Evolutionary conservation across 2,113 vertebrate genomes (phyloP).

Genomic region (Promerops cafer): DNA sequence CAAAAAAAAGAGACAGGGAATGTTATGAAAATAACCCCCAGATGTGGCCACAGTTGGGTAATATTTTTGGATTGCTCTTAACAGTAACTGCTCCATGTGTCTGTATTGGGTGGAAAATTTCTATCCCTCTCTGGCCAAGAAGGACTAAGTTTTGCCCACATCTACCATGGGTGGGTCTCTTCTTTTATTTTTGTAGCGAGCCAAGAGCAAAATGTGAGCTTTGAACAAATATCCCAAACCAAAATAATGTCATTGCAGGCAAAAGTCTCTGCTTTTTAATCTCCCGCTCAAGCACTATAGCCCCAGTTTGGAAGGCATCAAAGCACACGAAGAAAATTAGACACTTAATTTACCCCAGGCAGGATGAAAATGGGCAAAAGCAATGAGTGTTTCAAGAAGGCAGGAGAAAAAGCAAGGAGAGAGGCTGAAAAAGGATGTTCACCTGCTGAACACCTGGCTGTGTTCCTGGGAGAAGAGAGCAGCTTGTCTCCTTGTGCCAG

Average conservation of each 20-base stretch:
- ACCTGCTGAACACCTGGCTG: not conserved
- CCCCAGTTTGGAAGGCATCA: not conserved
- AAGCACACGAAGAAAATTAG: not conserved
- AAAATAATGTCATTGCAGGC: constrained; percentile 31
- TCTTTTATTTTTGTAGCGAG: constrained; percentile 48
- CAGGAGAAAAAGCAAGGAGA: not conserved
- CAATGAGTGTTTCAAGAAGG: not conserved
- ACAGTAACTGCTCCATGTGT: not conserved
- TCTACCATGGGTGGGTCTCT: constrained; percentile 39
- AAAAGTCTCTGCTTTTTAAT: constrained; percentile 20
- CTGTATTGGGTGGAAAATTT: constrained; percentile 43
- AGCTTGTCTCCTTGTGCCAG: not conserved
- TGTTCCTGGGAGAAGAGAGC: not conserved
- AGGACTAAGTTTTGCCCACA: constrained; percentile 34
- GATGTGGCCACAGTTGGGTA: not conserved
- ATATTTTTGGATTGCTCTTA: not conserved
- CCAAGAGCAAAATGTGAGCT: constrained; percentile 29
- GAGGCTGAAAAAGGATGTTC: not conserved
- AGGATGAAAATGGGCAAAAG: not conserved
- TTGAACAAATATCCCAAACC: constrained; percentile 40
- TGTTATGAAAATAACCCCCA: constrained; percentile 22
- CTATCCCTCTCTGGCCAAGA: constrained; percentile 32
- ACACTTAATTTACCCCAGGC: not conserved
- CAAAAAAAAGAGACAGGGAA: not conserved
- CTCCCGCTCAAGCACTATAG: not conserved